These are phyloP conservation scores for Enteromius anoplus DNA, from an alignment of 2,797 vertebrate genomes.

Conservation along the genomic window DNA sequence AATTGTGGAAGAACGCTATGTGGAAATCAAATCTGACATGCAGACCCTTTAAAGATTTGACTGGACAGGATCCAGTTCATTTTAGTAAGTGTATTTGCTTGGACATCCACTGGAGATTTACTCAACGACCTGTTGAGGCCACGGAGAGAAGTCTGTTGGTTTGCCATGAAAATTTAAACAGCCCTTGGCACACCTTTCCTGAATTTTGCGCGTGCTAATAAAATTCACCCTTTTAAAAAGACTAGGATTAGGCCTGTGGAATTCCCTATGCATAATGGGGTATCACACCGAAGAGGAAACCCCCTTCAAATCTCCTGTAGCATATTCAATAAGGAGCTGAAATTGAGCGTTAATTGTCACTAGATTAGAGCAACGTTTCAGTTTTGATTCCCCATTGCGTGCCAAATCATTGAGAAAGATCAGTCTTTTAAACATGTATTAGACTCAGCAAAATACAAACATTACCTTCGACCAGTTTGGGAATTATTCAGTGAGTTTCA, in stretches of 20 bases:
- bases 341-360: neutral
- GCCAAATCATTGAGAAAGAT: neutral
- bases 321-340: neutral
- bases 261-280: conserved; percentile 41
- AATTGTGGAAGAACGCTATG: neutral
- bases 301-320: neutral
- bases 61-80: conserved; percentile 47
- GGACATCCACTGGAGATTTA: conserved; percentile 57
- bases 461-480: neutral
- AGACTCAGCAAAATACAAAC: neutral
- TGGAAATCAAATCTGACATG: conserved; percentile 7
- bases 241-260: conserved; percentile 38
- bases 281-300: neutral
- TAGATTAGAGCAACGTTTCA: neutral
- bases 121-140: conserved; percentile 66
- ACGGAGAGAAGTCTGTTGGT: conserved; percentile 59
- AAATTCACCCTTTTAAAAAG: conserved; percentile 58
- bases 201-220: conserved; percentile 57
- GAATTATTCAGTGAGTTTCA: neutral
- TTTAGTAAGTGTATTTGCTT: conserved; percentile 62
- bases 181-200: conserved; percentile 49
- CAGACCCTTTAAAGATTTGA: neutral
- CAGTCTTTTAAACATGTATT: neutral
- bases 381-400: neutral
- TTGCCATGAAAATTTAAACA: conserved; percentile 68